Percentiles rank a stretch among this genome's conserved stretches.
These are phyloP conservation scores for Colletes gigas DNA, from an alignment of 1,140 invertebrate genomes.

Conservation along the genomic window DNA sequence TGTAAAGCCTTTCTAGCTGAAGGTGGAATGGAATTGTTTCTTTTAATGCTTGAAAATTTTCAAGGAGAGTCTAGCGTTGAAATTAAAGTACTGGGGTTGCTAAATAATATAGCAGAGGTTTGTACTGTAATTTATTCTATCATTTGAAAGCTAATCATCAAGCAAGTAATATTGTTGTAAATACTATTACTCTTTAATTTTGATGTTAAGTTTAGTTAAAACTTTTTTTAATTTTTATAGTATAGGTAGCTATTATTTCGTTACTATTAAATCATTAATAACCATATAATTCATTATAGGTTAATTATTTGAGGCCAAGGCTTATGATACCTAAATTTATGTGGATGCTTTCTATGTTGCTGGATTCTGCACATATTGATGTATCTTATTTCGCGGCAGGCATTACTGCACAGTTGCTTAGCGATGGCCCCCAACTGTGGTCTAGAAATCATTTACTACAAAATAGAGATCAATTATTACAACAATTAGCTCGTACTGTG, in stretches of 20 bases:
- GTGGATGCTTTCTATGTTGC: conserved; percentile 83
- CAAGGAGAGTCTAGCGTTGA: conserved; percentile 86
- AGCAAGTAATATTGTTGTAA: background rate
- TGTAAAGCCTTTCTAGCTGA: conserved; percentile 88
- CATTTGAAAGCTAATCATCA: background rate
- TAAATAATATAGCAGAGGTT: conserved; percentile 93
- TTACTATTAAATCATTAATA: background rate
- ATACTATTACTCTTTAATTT: background rate
- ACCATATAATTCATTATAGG: conserved; percentile 62
- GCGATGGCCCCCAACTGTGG: conserved; percentile 84
- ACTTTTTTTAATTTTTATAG: background rate
- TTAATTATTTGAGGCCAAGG: conserved; percentile 80
- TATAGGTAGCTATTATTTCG: background rate
- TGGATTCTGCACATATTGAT: conserved; percentile 88
- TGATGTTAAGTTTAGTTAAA: background rate
- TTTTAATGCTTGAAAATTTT: conserved; percentile 86
- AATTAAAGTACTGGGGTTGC: conserved; percentile 89
- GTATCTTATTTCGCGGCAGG: conserved; percentile 93
- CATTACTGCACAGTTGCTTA: conserved; percentile 89
- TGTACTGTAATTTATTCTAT: conserved; percentile 36
- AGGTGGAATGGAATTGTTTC: conserved; percentile 87
- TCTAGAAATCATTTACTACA: conserved; percentile 64
- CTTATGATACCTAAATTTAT: conserved; percentile 86
- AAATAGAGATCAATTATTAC: conserved; percentile 82
- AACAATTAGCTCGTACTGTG: conserved; percentile 83